Percentiles rank a stretch among this genome's conserved stretches.
These are phyloP conservation scores for Limnephilus rhombicus DNA, from an alignment of 2,888 invertebrate genomes.

Conservation along the genomic window DNA sequence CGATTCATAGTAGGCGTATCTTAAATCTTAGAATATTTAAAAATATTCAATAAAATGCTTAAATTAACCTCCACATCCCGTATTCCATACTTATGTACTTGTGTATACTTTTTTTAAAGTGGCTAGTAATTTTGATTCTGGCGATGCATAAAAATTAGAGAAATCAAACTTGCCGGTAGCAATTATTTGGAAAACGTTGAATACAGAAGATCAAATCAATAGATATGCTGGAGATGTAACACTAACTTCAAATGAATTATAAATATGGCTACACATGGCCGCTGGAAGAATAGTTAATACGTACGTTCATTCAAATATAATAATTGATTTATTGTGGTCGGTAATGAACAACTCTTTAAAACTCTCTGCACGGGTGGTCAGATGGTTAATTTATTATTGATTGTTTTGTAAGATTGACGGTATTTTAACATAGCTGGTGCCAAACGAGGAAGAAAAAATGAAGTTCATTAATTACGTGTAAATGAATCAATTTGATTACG, in stretches of 20 bases:
- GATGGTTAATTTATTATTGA: background rate
- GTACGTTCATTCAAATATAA: background rate
- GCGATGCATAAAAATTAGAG: background rate
- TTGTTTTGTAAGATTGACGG: background rate
- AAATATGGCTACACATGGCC: background rate
- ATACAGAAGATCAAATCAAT: background rate
- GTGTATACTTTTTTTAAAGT: background rate
- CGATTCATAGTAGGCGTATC: too few species aligned
- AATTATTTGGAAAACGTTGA: background rate
- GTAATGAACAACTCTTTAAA: background rate
- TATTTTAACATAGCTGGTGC: background rate
- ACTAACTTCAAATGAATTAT: background rate
- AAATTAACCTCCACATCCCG: background rate
- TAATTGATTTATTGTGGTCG: conserved; percentile 11
- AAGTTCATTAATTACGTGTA: background rate
- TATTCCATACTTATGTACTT: background rate
- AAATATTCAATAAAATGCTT: background rate
- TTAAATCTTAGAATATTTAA: background rate
- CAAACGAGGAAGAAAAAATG: background rate
- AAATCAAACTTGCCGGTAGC: background rate
- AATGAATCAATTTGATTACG: background rate
- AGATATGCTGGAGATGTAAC: background rate
- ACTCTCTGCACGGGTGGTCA: background rate
- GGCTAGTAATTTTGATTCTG: background rate
- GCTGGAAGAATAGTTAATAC: background rate